These are phyloP conservation scores for Azemiops feae DNA, from an alignment of 2,113 vertebrate genomes.

Conservation along the genomic window DNA sequence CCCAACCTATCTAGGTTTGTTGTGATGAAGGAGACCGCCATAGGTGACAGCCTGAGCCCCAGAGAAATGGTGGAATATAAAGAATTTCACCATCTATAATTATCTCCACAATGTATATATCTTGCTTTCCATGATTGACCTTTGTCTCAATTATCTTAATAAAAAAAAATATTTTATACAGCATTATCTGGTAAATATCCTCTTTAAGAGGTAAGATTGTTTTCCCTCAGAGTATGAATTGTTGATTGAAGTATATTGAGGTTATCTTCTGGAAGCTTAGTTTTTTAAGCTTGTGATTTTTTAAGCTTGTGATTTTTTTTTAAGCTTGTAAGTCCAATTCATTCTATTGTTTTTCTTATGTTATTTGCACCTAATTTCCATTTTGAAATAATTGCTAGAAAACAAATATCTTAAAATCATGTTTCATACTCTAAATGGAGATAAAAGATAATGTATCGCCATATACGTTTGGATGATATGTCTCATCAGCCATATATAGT, in stretches of 20 bases:
- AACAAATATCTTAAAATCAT: not conserved
- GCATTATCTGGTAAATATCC: not conserved
- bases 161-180: not conserved
- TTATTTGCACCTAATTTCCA: not conserved
- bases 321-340: not conserved
- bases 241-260: not conserved
- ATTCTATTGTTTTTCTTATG: not conserved
- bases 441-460: not conserved
- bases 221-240: not conserved
- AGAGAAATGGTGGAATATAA: not conserved
- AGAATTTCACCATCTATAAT: not conserved
- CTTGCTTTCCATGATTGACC: not conserved
- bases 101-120: not conserved
- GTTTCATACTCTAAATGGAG: not conserved
- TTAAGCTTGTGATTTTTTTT: not conserved
- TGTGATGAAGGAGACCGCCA: not conserved
- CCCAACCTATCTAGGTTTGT: not conserved
- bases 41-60: not conserved
- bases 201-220: not conserved
- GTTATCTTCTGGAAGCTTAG: not conserved
- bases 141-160: not conserved
- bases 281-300: not conserved
- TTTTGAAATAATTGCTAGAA: conserved; percentile 10
- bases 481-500: not conserved
- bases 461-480: not conserved